These are phyloP conservation scores for Phenacoccus solenopsis DNA, from an alignment of 1,140 invertebrate genomes.

Conservation along the genomic window DNA sequence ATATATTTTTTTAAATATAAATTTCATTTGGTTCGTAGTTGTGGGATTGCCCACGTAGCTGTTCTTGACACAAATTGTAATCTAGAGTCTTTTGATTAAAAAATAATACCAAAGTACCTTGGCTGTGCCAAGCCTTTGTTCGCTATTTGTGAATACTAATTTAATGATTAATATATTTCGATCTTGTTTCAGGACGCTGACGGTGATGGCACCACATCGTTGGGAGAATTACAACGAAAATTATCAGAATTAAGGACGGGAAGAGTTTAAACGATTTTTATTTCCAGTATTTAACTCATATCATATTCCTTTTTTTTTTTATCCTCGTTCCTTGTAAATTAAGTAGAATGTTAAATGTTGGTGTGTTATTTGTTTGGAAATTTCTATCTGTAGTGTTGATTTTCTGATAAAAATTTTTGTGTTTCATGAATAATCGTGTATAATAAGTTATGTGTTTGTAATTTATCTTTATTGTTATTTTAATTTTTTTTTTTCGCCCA, in stretches of 20 bases:
- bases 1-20: too few species aligned
- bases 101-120: too few species aligned
- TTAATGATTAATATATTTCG: background rate
- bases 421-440: slow-evolving; percentile 6
- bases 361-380: background rate
- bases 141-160: too few species aligned
- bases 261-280: background rate
- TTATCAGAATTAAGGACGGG: background rate
- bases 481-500: background rate
- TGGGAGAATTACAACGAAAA: slow-evolving; percentile 1
- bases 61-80: background rate
- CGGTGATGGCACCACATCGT: background rate
- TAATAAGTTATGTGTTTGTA: background rate
- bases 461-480: slow-evolving; percentile 4
- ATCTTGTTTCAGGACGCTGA: background rate
- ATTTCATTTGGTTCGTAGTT: too few species aligned
- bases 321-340: background rate
- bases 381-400: background rate
- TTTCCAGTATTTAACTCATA: background rate
- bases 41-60: too few species aligned
- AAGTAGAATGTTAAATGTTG: background rate
- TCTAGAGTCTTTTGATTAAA: background rate
- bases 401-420: background rate
- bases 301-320: slow-evolving; percentile 2
- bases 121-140: too few species aligned